phyloP scores from a whole-genome alignment of 2,113 vertebrate genomes.

The Empidonax traillii region DNA sequence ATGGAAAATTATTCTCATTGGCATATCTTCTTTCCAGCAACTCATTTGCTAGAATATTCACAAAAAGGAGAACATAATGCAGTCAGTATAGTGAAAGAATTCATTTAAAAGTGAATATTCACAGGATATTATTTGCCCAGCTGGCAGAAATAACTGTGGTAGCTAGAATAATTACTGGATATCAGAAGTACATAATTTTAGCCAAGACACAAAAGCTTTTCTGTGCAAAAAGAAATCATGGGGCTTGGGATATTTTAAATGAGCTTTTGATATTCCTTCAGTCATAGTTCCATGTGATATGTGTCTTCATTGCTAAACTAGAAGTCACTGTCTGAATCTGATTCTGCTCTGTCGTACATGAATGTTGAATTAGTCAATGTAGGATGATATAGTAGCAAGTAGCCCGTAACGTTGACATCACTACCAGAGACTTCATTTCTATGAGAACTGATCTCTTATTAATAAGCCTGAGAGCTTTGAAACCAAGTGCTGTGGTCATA shows the following conservation, averaged over 20 bases:
- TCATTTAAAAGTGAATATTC: not conserved
- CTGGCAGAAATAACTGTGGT: not conserved
- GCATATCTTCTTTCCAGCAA: conserved; percentile 1
- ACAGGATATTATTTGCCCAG: not conserved
- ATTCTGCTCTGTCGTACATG: not conserved
- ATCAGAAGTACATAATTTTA: not conserved
- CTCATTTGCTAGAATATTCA: not conserved
- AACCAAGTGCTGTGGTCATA: not conserved
- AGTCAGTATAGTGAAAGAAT: not conserved
- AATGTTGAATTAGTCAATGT: not conserved
- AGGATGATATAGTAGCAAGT: not conserved
- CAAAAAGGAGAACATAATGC: not conserved
- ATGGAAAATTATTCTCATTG: conserved; percentile 24
- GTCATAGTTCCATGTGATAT: not conserved
- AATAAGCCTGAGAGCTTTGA: not conserved
- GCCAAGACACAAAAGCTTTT: not conserved
- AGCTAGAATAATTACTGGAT: not conserved
- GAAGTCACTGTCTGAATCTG: not conserved
- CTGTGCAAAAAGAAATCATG: not conserved
- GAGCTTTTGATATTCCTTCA: not conserved
- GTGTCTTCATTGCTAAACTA: not conserved
- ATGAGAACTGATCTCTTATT: not conserved
- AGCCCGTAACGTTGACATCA: not conserved
- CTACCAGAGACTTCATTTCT: not conserved
- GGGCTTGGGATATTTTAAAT: not conserved